phyloP scores from a whole-genome alignment of 1,140 invertebrate species.

The Druon quercuslanigerum region DNA sequence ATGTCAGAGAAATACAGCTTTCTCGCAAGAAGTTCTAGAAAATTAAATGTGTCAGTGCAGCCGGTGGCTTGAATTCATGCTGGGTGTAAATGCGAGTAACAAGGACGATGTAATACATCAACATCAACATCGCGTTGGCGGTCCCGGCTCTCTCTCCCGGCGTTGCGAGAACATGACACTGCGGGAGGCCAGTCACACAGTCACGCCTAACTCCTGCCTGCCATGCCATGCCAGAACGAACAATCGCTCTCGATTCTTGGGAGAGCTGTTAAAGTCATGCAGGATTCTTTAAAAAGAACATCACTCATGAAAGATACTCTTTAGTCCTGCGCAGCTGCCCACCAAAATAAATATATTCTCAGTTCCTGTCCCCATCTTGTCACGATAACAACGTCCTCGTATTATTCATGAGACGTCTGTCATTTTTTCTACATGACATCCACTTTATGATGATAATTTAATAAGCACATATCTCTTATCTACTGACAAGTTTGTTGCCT shows the following conservation, averaged over 20 bases:
- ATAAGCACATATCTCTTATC: slow-evolving; percentile 31
- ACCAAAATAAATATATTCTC: slow-evolving; percentile 36
- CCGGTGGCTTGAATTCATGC: slow-evolving; percentile 45
- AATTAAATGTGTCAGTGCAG: slow-evolving; percentile 45
- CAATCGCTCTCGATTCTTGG: slow-evolving; percentile 31
- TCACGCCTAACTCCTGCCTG: slow-evolving; percentile 30
- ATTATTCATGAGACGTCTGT: slow-evolving; percentile 38
- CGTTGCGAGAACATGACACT: slow-evolving; percentile 37
- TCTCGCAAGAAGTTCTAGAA: slow-evolving; percentile 36
- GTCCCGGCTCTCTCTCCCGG: slow-evolving; percentile 37
- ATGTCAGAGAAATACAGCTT: not conserved
- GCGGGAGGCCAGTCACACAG: slow-evolving; percentile 43
- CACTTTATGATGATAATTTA: slow-evolving; percentile 38
- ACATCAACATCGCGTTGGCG: slow-evolving; percentile 47
- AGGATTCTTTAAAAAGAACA: slow-evolving; percentile 25
- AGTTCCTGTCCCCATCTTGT: slow-evolving; percentile 30
- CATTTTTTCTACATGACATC: slow-evolving; percentile 34
- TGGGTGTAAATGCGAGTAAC: slow-evolving; percentile 51
- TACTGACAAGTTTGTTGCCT: slow-evolving; percentile 25
- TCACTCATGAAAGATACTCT: slow-evolving; percentile 28
- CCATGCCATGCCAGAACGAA: slow-evolving; percentile 7
- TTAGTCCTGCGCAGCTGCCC: slow-evolving; percentile 32
- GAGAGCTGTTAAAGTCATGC: slow-evolving; percentile 24
- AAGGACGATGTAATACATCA: slow-evolving; percentile 49
- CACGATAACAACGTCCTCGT: slow-evolving; percentile 33